Evolutionary conservation across 2,113 vertebrate species (phyloP).

Genomic region (Sus scrofa): DNA sequence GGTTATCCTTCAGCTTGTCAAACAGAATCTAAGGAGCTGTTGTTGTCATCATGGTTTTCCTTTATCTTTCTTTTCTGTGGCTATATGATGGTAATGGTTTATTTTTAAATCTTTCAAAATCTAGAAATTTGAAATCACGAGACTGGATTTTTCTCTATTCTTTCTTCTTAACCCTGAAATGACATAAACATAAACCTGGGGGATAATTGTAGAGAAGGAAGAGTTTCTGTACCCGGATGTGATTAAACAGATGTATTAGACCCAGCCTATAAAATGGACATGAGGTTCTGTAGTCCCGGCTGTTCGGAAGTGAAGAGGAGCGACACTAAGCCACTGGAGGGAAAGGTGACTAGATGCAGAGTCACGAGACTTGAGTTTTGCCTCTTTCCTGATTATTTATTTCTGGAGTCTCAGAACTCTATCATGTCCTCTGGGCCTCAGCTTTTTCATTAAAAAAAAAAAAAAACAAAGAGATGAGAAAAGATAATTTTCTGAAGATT

Average conservation of each 20-base stretch:
- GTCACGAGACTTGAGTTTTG: background rate
- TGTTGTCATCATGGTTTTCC: background rate
- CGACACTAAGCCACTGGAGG: background rate
- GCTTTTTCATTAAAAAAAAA: background rate
- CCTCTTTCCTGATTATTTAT: background rate
- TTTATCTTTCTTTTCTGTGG: background rate
- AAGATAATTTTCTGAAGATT: background rate
- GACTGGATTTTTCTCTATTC: background rate
- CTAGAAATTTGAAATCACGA: background rate
- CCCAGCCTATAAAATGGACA: background rate
- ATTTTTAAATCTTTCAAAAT: background rate
- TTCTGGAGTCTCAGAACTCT: background rate
- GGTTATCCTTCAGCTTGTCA: background rate
- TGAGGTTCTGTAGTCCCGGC: background rate
- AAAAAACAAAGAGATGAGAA: background rate
- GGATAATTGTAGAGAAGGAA: background rate
- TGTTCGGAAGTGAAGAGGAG: background rate
- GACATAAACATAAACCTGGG: background rate
- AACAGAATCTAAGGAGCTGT: background rate
- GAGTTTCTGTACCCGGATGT: background rate
- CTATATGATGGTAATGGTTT: background rate
- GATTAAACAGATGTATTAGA: background rate
- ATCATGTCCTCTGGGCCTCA: background rate
- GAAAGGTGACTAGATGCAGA: background rate
- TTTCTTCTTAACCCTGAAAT: conserved; percentile 18